Evolutionary conservation across 2,797 vertebrate species (phyloP).

Genomic region (Melanogrammus aeglefinus): DNA sequence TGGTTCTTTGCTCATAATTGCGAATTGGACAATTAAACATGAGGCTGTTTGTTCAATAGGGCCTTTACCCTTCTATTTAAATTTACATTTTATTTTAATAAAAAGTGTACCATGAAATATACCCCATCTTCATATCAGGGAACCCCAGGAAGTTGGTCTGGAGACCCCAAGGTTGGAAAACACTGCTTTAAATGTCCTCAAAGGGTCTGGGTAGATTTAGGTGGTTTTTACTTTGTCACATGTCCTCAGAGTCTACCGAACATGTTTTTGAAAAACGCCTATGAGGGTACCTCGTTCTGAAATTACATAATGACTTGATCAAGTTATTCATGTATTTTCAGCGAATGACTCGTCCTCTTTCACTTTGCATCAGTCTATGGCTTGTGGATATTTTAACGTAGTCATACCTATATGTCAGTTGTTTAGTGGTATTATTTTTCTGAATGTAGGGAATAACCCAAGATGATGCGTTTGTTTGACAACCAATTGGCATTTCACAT

Average conservation of each 20-base stretch:
- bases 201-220: neutral
- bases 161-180: neutral
- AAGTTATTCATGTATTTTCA: neutral
- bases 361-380: neutral
- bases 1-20: neutral
- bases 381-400: neutral
- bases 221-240: neutral
- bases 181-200: neutral
- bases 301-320: neutral
- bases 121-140: neutral
- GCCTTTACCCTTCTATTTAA: neutral
- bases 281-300: neutral
- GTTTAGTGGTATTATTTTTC: neutral
- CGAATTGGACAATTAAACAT: neutral
- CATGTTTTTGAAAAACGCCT: neutral
- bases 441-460: slow-evolving; percentile 1
- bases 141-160: neutral
- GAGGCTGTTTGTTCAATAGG: neutral
- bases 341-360: neutral
- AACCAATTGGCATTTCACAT: neutral
- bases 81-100: neutral
- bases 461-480: neutral
- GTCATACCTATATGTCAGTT: neutral
- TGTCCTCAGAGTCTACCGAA: neutral
- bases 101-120: neutral